These are phyloP conservation scores for Drosophila subpulchrella DNA, from an alignment of 1,140 invertebrate species.

Conservation along the genomic window DNA sequence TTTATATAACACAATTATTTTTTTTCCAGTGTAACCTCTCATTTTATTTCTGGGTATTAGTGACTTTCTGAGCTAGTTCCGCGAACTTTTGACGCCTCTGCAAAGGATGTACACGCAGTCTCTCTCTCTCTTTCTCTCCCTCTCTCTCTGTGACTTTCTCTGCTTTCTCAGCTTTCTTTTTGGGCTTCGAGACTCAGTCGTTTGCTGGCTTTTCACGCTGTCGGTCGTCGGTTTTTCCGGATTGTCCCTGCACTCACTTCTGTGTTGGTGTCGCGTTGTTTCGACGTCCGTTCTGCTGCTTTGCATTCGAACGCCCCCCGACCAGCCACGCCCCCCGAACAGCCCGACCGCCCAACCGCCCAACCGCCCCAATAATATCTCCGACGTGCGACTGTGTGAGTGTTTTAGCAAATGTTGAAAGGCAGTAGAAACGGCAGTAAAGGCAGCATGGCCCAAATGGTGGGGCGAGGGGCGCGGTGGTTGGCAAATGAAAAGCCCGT, in stretches of 20 bases:
- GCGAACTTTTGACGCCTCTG: slow-evolving; percentile 29
- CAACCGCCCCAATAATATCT: slow-evolving; percentile 20
- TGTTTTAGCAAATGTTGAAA: slow-evolving; percentile 33
- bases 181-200: slow-evolving; percentile 53
- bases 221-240: slow-evolving; percentile 53
- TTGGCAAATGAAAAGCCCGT: slow-evolving; percentile 63
- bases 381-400: slow-evolving; percentile 28
- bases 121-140: background rate
- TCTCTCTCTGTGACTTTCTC: background rate
- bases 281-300: slow-evolving; percentile 41
- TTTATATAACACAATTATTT: no score
- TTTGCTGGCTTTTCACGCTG: slow-evolving; percentile 72
- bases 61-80: slow-evolving; percentile 40
- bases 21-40: background rate
- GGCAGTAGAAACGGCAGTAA: slow-evolving; percentile 24
- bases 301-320: slow-evolving; percentile 38
- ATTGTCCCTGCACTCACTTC: slow-evolving; percentile 8
- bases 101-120: slow-evolving; percentile 37
- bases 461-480: slow-evolving; percentile 30
- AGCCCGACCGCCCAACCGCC: background rate
- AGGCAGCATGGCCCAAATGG: slow-evolving; percentile 56
- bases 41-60: background rate
- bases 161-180: slow-evolving; percentile 6
- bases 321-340: slow-evolving; percentile 6
- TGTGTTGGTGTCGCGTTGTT: slow-evolving; percentile 25